These are phyloP conservation scores for Oreonectes daqikongensis DNA, from an alignment of 2,797 vertebrate species.

Conservation along the genomic window DNA sequence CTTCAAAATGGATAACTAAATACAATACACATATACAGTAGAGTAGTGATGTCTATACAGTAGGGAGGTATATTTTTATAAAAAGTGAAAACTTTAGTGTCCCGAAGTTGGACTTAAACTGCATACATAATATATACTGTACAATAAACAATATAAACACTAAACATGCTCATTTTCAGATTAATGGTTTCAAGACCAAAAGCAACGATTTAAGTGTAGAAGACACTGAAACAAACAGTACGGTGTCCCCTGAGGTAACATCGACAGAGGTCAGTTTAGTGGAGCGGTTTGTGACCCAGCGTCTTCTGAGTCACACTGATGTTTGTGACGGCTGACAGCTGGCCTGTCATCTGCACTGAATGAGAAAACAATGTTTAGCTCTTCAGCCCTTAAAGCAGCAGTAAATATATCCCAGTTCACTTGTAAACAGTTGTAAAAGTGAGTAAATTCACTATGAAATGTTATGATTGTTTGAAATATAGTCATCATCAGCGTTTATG, in stretches of 20 bases:
- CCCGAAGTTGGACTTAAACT: too few species aligned
- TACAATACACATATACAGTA: too few species aligned
- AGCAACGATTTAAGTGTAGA: neutral
- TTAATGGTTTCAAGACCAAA: neutral
- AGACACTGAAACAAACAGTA: conserved; percentile 1
- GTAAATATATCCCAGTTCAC: neutral
- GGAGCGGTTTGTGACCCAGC: neutral
- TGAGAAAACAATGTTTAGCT: neutral
- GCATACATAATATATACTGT: too few species aligned
- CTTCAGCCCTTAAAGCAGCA: neutral
- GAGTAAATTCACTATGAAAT: neutral
- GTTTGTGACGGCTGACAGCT: conserved; percentile 29
- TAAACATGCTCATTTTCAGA: too few species aligned
- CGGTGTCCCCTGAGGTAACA: neutral
- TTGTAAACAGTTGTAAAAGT: neutral
- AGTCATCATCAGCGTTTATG: neutral
- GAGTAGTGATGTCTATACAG: too few species aligned
- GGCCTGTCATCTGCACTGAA: conserved; percentile 15
- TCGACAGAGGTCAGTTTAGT: neutral
- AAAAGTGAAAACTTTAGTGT: too few species aligned
- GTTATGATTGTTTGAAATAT: neutral
- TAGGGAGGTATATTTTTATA: too few species aligned
- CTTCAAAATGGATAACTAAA: too few species aligned
- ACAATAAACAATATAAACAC: too few species aligned
- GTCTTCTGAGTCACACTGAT: conserved; percentile 6